phyloP scores from a whole-genome alignment of 2,888 invertebrate species.

The Ypsolopha sequella region DNA sequence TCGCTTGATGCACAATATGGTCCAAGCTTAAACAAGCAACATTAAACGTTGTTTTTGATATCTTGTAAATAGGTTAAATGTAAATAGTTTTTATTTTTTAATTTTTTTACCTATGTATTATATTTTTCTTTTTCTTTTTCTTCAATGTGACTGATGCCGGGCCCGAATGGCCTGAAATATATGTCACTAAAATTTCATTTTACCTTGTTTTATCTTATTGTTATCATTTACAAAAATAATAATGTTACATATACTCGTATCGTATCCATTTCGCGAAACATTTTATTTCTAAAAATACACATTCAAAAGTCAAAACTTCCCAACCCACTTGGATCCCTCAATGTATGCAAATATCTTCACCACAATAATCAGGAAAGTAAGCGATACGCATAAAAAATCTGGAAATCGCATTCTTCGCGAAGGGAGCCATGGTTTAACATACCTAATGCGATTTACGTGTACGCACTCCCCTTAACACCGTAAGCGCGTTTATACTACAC shows the following conservation, averaged over 20 bases:
- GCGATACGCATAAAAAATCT: slow-evolving; percentile 68
- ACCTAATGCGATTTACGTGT: slow-evolving; percentile 70
- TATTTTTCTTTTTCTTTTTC: no score
- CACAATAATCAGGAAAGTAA: slow-evolving; percentile 67
- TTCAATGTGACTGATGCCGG: no score
- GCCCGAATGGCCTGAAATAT: no score
- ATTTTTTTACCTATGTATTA: no score
- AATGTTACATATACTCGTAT: neutral
- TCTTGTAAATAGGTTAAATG: no score
- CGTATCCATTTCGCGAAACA: neutral
- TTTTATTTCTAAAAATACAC: neutral
- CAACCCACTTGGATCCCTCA: slow-evolving; percentile 7
- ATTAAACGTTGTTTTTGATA: no score
- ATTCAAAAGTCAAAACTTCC: slow-evolving; percentile 8
- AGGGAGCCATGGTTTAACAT: slow-evolving; percentile 44
- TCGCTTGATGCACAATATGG: no score
- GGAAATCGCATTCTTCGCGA: slow-evolving; percentile 34
- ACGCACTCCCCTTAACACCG: slow-evolving; percentile 20
- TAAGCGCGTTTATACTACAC: neutral
- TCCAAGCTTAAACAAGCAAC: no score
- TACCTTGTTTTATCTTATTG: no score
- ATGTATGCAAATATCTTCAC: slow-evolving; percentile 53
- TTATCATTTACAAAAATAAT: no score
- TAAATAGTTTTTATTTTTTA: no score
- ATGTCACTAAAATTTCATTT: no score